phyloP scores from a whole-genome alignment of 2,113 vertebrate genomes.

The Mobula birostris region DNA sequence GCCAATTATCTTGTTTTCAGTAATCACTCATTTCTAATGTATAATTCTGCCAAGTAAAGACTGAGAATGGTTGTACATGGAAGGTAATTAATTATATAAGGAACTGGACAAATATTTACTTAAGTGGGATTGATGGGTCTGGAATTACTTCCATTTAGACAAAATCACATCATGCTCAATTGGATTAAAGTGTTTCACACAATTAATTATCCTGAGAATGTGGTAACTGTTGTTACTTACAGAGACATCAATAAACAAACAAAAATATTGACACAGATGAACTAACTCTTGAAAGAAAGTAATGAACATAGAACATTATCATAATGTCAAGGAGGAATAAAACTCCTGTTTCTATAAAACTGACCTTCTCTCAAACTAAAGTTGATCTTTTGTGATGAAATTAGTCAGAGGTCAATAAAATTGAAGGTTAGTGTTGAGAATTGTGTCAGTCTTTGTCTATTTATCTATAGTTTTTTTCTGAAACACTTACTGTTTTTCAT shows the following conservation, averaged over 20 bases:
- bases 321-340: not conserved
- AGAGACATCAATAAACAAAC: not conserved
- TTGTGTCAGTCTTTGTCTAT: not conserved
- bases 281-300: not conserved
- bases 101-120: not conserved
- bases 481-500: too few relatives aligned
- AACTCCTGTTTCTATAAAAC: not conserved
- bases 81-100: not conserved
- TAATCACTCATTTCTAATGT: not conserved
- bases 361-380: not conserved
- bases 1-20: not conserved
- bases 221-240: not conserved
- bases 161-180: not conserved
- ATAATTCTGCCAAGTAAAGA: not conserved
- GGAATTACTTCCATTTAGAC: not conserved
- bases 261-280: not conserved
- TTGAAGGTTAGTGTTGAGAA: not conserved
- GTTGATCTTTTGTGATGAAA: not conserved
- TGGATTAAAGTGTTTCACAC: not conserved
- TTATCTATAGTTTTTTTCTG: too few relatives aligned
- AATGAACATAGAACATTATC: not conserved
- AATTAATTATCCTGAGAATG: not conserved
- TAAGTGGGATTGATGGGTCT: conserved; percentile 5
- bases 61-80: not conserved
- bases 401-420: not conserved